Evolutionary conservation across 2,113 vertebrate genomes (phyloP), one percentile per base, ranked within the genome.

Genomic region (Ammodytes marinus): DNA sequence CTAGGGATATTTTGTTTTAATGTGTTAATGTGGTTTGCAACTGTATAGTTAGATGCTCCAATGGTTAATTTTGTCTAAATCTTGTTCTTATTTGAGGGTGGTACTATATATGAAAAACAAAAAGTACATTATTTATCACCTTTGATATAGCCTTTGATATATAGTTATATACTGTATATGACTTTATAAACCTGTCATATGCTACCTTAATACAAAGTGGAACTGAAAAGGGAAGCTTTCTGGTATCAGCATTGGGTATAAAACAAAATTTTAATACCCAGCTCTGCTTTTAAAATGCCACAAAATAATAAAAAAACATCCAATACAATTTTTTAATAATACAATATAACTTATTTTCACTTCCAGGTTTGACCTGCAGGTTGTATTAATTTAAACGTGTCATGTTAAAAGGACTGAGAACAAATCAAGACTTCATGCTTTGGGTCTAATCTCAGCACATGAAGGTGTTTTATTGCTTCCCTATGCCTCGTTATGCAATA

Each of bases 401-500:
- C 69, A 60, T 45, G 69, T 69, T 60, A 53, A 4, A 57, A 46
- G 57, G 42, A 50, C 42, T 1, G 37, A 68, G 46, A 27, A 15
- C 55, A 37, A 10, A 57, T 17, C 42, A 1, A 12, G 17, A 37
- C 71, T 35, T 50, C 50, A 3, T 8, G 49, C 50, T 2, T 9
- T 15, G 12, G 35, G 14, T 64, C 39, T 45, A 10, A 54, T 57
- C 1, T 12, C 17, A 53, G 60, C 40, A n/a, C 67, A 68, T 39
- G 68, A 47, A 52, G 67, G 4, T 15, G 68, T 67, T 70, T 45
- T 72, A 27, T 17, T 53, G 27, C 47, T 67, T 83, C 54, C n/a
- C 47, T 60, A 55, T 65, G 46, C 37, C 47, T 64, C 42, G 27
- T 0, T 52, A 14, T 27, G 46, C 53, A 4, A 1, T 13, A 12